Base-by-base conservation (phyloP, 2,797 vertebrate genomes). In the Clarias laeviceps region DNA sequence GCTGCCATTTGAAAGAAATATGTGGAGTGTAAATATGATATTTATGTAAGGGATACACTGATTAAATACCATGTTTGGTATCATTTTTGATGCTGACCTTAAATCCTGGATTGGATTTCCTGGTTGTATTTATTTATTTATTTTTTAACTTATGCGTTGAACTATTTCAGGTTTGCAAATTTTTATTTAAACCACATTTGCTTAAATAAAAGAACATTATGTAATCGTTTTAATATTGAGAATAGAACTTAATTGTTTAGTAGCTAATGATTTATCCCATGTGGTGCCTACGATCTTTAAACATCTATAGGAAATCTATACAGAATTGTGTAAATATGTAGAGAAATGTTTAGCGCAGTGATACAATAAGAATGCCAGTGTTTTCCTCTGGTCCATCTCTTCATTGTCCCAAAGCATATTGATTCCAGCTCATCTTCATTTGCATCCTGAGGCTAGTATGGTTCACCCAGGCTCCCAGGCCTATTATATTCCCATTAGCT, bases 401-500 rank as follows among this genome's bases (percentile, higher is more conserved):
- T 80, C 84, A 83, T 87, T 84, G 84, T 88, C 84, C 88, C 82
- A 85, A 82, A 83, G 78, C 62, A 37, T 87, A 90, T 90, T 87
- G 89, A 90, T 88, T 90, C 86, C 82, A 69, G 56, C 73, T 65
- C 54, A 64, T 79, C 90, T 88, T 92, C 90, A 91, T 94, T 93
- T 94, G 91, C 94, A 92, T 93, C 89, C 90, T 90, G 88, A 87
- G 80, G 78, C 87, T 92, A 92, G 93, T 91, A 40, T 6, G 85
- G 74, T 73, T 81, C 77, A 84, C 93, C 90, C 76, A 86, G 87
- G 91, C 90, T 90, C 93, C 92, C 88, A 88, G 88, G 88, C 91
- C 92, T 91, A 94, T 95, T 95, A 94, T 94, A 92, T 91, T 91
- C 93, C 93, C 93, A 95, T 95, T 95, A 95, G 93, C 94, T 95